Conservation (phyloP, 2,888 invertebrate genomes). For the Therioaphis trifolii region DNA sequence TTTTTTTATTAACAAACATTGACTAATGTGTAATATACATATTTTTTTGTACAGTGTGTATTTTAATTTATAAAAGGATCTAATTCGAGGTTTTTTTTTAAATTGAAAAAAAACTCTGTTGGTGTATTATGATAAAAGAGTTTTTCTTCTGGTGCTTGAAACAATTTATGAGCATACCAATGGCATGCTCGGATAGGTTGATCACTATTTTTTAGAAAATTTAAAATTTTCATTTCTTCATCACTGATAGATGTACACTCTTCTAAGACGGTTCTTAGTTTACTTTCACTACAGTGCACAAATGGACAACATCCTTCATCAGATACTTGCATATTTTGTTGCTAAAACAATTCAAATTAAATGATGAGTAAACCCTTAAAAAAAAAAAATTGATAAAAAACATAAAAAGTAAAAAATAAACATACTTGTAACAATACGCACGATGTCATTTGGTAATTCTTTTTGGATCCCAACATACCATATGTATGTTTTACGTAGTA, state of each 20-base stretch:
- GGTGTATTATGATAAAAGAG: slow-evolving; percentile 29
- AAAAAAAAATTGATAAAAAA: not conserved
- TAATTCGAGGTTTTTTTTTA: not conserved
- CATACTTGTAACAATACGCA: slow-evolving; percentile 75
- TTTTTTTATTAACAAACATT: slow-evolving; percentile 27
- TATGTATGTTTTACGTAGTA: slow-evolving; percentile 80
- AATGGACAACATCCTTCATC: slow-evolving; percentile 77
- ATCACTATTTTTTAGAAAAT: slow-evolving; percentile 51
- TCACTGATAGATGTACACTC: slow-evolving; percentile 66
- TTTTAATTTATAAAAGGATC: not conserved
- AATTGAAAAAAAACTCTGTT: slow-evolving; percentile 40
- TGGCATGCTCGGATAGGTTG: slow-evolving; percentile 60
- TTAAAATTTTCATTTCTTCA: slow-evolving; percentile 60
- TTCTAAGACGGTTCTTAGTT: slow-evolving; percentile 69
- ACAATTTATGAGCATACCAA: slow-evolving; percentile 57
- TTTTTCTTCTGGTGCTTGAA: not conserved
- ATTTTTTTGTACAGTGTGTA: not conserved
- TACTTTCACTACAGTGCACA: slow-evolving; percentile 72
- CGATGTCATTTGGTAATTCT: slow-evolving; percentile 73
- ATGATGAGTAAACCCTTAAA: not conserved
- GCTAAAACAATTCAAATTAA: slow-evolving; percentile 65
- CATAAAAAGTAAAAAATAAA: slow-evolving; percentile 47
- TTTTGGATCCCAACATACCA: slow-evolving; percentile 77
- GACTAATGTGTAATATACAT: not conserved
- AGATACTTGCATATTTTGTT: slow-evolving; percentile 68